Percentiles rank a stretch among this genome's conserved stretches.
Conservation (phyloP, 2,113 vertebrate genomes). For the Acrocephalus kingi region DNA sequence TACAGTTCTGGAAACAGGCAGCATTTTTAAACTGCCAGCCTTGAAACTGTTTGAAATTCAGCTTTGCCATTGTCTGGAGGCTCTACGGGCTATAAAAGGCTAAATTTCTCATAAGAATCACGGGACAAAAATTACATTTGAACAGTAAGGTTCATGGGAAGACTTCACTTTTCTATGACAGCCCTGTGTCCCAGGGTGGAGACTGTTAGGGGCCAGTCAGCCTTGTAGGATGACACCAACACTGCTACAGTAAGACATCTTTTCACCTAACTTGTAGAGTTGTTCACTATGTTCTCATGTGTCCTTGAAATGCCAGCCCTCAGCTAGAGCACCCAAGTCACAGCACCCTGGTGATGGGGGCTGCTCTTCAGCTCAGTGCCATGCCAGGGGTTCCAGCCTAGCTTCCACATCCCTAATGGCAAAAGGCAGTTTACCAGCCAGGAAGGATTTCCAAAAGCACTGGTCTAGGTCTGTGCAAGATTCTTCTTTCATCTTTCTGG, state of each 20-base stretch:
- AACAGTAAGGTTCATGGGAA: background rate
- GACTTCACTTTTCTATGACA: background rate
- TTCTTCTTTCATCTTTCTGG: background rate
- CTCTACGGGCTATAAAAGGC: background rate
- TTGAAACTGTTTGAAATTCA: slow-evolving; percentile 22
- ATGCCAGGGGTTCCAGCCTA: background rate
- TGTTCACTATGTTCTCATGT: background rate
- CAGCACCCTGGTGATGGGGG: background rate
- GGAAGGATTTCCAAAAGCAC: background rate
- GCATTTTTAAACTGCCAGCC: background rate
- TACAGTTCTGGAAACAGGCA: background rate
- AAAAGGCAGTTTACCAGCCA: background rate
- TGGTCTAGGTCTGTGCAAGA: background rate
- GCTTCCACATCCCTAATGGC: background rate
- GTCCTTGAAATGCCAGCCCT: background rate
- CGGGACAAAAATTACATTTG: background rate
- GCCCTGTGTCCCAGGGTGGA: background rate
- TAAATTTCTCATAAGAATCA: background rate
- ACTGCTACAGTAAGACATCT: background rate
- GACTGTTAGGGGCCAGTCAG: accelerated
- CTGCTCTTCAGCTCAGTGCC: background rate
- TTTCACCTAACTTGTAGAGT: background rate
- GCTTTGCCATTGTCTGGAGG: slow-evolving; percentile 3
- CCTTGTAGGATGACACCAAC: background rate
- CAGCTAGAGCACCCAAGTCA: background rate